Percentiles rank a stretch among this genome's conserved stretches.
phyloP scores from a whole-genome alignment of 2,888 invertebrate species.

The Amorpha juglandis region DNA sequence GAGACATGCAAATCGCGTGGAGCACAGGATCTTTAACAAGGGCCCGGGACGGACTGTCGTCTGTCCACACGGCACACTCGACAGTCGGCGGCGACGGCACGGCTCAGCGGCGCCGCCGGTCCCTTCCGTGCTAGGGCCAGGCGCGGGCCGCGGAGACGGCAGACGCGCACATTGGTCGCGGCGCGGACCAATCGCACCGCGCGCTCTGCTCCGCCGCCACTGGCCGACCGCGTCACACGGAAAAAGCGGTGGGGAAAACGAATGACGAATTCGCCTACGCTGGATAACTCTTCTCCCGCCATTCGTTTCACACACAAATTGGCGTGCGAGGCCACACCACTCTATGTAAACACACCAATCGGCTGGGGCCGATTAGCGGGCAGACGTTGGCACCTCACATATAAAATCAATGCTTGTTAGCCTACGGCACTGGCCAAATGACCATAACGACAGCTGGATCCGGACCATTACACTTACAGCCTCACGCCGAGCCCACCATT shows the following conservation, averaged over 20 bases:
- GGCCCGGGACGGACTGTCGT: slow-evolving; percentile 74
- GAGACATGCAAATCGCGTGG: slow-evolving; percentile 57
- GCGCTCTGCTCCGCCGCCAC: slow-evolving; percentile 55
- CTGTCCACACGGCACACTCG: slow-evolving; percentile 34
- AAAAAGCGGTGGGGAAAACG: slow-evolving; percentile 76
- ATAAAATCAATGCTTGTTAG: slow-evolving; percentile 21
- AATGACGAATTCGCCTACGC: slow-evolving; percentile 62
- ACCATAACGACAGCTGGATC: slow-evolving; percentile 4
- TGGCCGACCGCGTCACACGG: slow-evolving; percentile 57
- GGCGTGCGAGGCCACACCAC: slow-evolving; percentile 66
- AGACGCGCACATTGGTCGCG: slow-evolving; percentile 64
- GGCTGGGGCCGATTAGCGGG: slow-evolving; percentile 45
- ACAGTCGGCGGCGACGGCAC: slow-evolving; percentile 25
- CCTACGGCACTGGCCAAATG: slow-evolving; percentile 8
- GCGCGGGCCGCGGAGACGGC: no score
- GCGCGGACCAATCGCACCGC: slow-evolving; percentile 60
- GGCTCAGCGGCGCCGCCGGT: slow-evolving; percentile 44
- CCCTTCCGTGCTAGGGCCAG: slow-evolving; percentile 76
- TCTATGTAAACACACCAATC: slow-evolving; percentile 63
- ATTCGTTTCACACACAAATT: slow-evolving; percentile 65
- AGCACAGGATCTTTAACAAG: slow-evolving; percentile 68
- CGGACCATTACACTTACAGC: neutral
- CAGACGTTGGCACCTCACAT: slow-evolving; percentile 19
- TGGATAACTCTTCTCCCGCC: slow-evolving; percentile 57
- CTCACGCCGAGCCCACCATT: slow-evolving; percentile 2